Conservation (phyloP, 1,140 invertebrate genomes). For the Macrotrachela quadricornifera region DNA sequence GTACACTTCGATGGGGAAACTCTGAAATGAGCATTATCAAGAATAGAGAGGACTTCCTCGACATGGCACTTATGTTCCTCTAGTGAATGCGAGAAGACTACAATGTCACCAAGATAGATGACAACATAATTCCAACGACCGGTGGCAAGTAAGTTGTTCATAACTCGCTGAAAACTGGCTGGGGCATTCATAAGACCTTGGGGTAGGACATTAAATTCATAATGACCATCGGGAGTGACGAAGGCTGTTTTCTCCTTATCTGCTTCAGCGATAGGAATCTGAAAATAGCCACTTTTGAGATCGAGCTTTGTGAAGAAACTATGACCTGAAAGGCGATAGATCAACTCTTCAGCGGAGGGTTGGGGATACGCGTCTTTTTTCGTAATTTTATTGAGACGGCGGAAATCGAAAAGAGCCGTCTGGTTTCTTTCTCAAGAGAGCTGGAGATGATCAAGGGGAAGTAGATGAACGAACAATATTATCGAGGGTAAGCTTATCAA, state of each 20-base stretch:
- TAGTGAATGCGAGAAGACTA: not conserved
- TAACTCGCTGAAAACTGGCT: constrained; percentile 8
- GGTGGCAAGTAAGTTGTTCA: constrained; percentile 13
- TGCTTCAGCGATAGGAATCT: not conserved
- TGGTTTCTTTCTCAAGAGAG: no score
- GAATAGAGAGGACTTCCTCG: not conserved
- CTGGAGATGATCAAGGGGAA: not conserved
- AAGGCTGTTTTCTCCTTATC: constrained; percentile 11
- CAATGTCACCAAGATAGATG: constrained; percentile 5
- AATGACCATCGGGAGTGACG: constrained; percentile 14
- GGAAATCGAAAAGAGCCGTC: no score
- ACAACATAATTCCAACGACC: constrained; percentile 10
- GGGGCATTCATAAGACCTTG: constrained; percentile 12
- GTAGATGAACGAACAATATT: not conserved
- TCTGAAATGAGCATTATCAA: not conserved
- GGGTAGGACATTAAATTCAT: constrained; percentile 9
- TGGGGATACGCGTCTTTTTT: not conserved
- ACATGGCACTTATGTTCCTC: constrained; percentile 1
- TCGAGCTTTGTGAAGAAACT: not conserved
- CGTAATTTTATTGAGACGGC: no score
- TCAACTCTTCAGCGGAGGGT: not conserved
- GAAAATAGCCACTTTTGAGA: not conserved
- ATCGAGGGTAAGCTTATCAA: not conserved
- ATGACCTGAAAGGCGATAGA: not conserved
- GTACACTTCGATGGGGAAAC: not conserved